Conservation (phyloP, 2,113 vertebrate species). For the Elaphurus davidianus region DNA sequence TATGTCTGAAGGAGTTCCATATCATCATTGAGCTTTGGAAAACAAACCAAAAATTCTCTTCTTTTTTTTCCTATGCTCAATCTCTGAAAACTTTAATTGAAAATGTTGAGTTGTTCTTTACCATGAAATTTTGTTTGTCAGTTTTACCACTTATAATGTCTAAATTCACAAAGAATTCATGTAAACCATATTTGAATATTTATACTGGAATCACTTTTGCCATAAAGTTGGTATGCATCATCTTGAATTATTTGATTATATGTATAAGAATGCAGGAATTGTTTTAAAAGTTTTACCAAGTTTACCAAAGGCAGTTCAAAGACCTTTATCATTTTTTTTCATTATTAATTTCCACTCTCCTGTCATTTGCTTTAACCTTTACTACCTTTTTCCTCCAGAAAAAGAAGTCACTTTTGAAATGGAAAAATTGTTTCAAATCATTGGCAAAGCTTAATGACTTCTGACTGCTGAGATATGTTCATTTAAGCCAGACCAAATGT, state of each 20-base stretch:
- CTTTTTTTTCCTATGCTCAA: constrained; percentile 62
- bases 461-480: constrained; percentile 90
- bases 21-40: constrained; percentile 48
- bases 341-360: constrained; percentile 77
- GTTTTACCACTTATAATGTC: constrained; percentile 64
- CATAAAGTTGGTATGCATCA: constrained; percentile 68
- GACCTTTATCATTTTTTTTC: constrained; percentile 72
- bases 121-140: constrained; percentile 67
- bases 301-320: constrained; percentile 72
- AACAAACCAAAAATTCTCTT: background rate
- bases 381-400: constrained; percentile 77
- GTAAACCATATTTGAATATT: constrained; percentile 69
- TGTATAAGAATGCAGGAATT: constrained; percentile 62
- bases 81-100: constrained; percentile 68
- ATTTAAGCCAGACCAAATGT: constrained; percentile 89
- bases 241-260: constrained; percentile 74
- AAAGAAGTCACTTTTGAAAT: constrained; percentile 85
- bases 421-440: constrained; percentile 89
- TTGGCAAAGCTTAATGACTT: constrained; percentile 87
- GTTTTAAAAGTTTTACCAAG: constrained; percentile 69
- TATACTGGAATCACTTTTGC: constrained; percentile 70
- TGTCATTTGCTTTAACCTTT: constrained; percentile 79
- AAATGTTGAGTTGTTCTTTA: constrained; percentile 73
- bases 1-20: background rate
- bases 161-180: constrained; percentile 65